A percentile compares a stretch with the other conserved stretches of the same genome.
Evolutionary conservation across 2,797 vertebrate genomes (phyloP).

Genomic region (Takifugu ocellatus): DNA sequence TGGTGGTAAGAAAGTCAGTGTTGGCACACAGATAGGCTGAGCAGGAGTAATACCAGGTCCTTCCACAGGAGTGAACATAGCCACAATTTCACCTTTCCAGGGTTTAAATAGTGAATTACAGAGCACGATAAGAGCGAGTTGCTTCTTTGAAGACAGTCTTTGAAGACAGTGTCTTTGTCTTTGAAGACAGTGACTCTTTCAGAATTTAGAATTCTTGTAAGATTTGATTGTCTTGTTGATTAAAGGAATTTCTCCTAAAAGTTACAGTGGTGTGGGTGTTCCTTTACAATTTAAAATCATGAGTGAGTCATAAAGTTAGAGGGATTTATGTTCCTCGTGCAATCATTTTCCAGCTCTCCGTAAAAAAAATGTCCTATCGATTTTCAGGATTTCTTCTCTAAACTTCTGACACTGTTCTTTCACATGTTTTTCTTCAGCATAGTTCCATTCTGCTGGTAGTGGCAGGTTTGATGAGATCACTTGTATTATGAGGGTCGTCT

Average conservation of each 20-base stretch:
- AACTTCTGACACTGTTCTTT: constrained; percentile 4
- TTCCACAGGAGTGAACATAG: constrained; percentile 51
- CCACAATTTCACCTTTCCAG: constrained; percentile 40
- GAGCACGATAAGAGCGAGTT: not conserved
- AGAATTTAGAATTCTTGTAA: too few species aligned
- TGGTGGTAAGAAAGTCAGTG: constrained; percentile 70
- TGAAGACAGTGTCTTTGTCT: too few species aligned
- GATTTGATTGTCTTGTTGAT: not conserved
- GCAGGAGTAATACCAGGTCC: constrained; percentile 38
- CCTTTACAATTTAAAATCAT: constrained; percentile 6
- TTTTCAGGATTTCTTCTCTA: constrained; percentile 24
- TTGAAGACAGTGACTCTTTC: not conserved
- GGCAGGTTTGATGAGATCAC: constrained; percentile 25
- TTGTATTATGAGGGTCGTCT: constrained; percentile 35
- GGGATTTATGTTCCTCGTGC: constrained; percentile 6
- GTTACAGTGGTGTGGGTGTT: not conserved
- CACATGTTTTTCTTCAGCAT: constrained; percentile 16
- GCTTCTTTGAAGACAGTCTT: constrained; percentile 6
- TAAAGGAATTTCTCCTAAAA: not conserved
- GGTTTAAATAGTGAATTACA: not conserved
- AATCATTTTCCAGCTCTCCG: constrained; percentile 15
- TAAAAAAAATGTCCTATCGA: constrained; percentile 1
- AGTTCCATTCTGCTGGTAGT: constrained; percentile 16
- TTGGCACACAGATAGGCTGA: constrained; percentile 64
- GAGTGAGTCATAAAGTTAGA: constrained; percentile 2